Evolutionary conservation across 2,888 invertebrate species (phyloP), one percentile per base, ranked within the genome.

Genomic region (Melolontha melolontha): DNA sequence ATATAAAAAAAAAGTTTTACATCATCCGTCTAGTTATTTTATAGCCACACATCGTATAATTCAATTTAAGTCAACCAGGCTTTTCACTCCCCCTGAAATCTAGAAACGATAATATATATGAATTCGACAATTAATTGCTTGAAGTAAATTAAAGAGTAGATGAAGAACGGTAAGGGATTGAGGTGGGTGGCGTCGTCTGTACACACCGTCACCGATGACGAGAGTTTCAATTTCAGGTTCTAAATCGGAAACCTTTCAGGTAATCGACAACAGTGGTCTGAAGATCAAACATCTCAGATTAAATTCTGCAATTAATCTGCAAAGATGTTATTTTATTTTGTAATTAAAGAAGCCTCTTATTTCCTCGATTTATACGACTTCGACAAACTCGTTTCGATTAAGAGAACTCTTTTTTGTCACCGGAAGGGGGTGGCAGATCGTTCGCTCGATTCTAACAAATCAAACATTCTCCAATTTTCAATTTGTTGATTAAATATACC

Each of bases 221-320:
- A 34, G 7, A 78, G 80, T 79, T 80, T 79, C 80, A 79, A 80
- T 80, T 80, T 78, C 80, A 76, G 67, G 64, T 72, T 72, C 66
- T 70, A 76, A 79, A 77, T 78, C 75, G 76, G 80, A 81, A 80
- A 78, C 80, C 79, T 79, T 81, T 79, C 80, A 80, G 80, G 80
- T 80, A 77, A 79, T 78, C 77, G 76, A 72, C 75, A 72, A 68
- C 76, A 77, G 59, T 27, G 51, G 77, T 78, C 77, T 74, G 75
- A 73, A 75, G 78, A 79, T 79, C 78, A 79, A 80, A 79, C 76
- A 77, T 73, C 72, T 72, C 71, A 79, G 80, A 80, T 81, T 81
- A 80, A 79, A 79, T 75, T 77, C 69, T 70, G 73, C 74, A 73
- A 71, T 76, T 74, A 75, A 76, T 75, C 76, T 76, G 76, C 73